Conservation (phyloP, 2,113 vertebrate genomes). For the Arizona elegans region DNA sequence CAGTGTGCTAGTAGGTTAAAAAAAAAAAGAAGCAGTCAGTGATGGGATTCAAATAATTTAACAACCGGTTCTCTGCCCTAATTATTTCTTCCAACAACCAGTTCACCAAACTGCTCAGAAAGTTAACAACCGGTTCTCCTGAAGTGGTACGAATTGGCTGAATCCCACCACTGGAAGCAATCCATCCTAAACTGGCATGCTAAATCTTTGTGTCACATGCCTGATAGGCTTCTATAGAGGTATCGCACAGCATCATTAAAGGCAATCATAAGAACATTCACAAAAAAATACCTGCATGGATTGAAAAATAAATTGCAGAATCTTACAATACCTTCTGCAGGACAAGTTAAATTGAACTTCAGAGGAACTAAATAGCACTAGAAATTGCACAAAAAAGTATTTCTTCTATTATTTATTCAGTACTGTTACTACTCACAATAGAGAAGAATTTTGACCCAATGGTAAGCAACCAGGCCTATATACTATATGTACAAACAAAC, state of each 20-base stretch:
- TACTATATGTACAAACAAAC: not conserved
- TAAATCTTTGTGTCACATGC: not conserved
- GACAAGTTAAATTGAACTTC: not conserved
- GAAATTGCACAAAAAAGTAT: not conserved
- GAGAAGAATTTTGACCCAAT: not conserved
- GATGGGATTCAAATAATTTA: too few relatives aligned
- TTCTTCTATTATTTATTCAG: not conserved
- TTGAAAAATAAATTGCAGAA: not conserved
- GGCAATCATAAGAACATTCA: too few relatives aligned
- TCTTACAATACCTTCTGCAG: not conserved
- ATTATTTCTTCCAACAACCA: too few relatives aligned
- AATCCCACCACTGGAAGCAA: not conserved
- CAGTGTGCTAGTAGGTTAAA: not conserved
- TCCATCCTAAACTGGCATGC: not conserved
- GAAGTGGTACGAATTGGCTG: too few relatives aligned
- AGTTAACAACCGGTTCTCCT: too few relatives aligned
- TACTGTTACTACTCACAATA: not conserved
- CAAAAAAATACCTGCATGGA: not conserved
- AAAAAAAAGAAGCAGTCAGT: not conserved
- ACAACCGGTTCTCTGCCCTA: too few relatives aligned
- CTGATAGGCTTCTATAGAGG: not conserved
- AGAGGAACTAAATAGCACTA: not conserved
- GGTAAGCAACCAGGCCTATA: not conserved
- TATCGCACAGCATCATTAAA: not conserved
- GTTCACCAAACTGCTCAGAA: too few relatives aligned